These are phyloP conservation scores for Piaya cayana DNA, from an alignment of 2,113 vertebrate species.

Conservation along the genomic window DNA sequence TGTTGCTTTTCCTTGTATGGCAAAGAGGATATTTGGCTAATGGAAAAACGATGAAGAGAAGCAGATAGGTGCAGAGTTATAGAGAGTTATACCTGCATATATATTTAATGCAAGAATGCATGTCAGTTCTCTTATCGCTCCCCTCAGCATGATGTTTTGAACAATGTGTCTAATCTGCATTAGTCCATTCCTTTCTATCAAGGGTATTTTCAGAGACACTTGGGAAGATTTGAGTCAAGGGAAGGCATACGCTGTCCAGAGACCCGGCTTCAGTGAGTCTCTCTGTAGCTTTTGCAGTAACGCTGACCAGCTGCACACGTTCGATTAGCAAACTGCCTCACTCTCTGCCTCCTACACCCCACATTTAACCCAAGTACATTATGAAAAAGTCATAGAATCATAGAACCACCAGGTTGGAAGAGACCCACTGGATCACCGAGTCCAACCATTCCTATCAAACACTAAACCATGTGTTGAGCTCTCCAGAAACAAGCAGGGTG, in stretches of 20 bases:
- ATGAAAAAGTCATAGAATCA: neutral
- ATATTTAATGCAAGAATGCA: neutral
- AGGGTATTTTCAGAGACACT: neutral
- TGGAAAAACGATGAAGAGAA: neutral
- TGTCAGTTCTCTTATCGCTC: neutral
- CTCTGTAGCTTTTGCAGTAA: neutral
- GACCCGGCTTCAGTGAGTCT: neutral
- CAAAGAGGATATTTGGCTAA: neutral
- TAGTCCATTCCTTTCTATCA: neutral
- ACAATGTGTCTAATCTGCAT: neutral
- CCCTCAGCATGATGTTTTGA: neutral
- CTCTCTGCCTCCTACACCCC: neutral
- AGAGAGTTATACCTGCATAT: neutral
- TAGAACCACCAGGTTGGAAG: no score
- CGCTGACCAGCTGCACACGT: neutral
- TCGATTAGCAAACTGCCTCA: neutral
- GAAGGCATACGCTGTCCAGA: neutral
- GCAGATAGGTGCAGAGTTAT: neutral
- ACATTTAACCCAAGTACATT: neutral
- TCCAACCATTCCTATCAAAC: no score
- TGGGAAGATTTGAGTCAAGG: neutral
- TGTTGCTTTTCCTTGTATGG: neutral
- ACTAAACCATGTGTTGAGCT: no score
- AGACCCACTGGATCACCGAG: no score
- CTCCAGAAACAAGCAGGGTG: no score